Conservation (phyloP, 2,113 vertebrate species). For the Corythornis madagascariensis region DNA sequence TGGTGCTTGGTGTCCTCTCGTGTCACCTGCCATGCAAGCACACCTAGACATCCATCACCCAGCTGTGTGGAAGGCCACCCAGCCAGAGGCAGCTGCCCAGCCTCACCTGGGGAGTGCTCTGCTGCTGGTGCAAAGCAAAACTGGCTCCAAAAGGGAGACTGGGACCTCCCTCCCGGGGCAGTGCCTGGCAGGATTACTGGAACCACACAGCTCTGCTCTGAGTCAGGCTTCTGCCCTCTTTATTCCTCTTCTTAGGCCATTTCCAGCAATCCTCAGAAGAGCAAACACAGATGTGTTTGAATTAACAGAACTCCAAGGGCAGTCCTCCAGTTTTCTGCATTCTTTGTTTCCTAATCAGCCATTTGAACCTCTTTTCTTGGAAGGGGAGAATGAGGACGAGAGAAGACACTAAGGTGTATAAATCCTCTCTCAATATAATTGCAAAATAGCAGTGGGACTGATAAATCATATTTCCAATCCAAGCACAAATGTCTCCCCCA, state of each 20-base stretch:
- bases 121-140: not conserved
- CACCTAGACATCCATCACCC: not conserved
- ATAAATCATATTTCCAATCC: constrained; percentile 11
- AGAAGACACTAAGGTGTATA: not conserved
- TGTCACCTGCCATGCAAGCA: not conserved
- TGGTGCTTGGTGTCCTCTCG: not conserved
- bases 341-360: not conserved
- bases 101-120: not conserved
- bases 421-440: not conserved
- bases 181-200: not conserved
- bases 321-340: not conserved
- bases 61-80: not conserved
- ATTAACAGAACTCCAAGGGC: not conserved
- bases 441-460: not conserved
- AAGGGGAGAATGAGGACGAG: not conserved
- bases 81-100: not conserved
- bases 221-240: not conserved
- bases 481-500: not conserved
- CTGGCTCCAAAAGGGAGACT: not conserved
- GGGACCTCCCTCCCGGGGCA: not conserved
- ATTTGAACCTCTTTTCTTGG: not conserved
- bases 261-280: not conserved
- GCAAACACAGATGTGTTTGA: not conserved
- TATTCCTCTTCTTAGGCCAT: not conserved
- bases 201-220: not conserved